A percentile compares a stretch with the other conserved stretches of the same genome.
These are phyloP conservation scores for Chlorops oryzae DNA, from an alignment of 1,140 invertebrate species.

Conservation along the genomic window DNA sequence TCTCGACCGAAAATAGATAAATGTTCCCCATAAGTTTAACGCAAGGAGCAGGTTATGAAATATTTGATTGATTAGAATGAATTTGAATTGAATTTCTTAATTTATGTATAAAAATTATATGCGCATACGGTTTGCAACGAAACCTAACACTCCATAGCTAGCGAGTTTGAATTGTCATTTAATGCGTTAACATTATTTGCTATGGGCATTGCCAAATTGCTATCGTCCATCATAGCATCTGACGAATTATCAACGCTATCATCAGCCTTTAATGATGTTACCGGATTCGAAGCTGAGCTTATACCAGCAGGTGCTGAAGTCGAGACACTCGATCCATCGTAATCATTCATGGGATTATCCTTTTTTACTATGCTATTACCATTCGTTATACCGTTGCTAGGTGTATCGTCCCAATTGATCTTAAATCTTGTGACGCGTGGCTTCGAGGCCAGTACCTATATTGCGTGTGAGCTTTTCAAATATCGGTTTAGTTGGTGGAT, in stretches of 20 bases:
- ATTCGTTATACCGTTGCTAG: conserved; percentile 12
- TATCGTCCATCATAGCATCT: conserved; percentile 33
- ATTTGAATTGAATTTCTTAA: too few species aligned
- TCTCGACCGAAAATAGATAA: too few species aligned
- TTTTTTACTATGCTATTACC: conserved; percentile 11
- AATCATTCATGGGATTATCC: conserved; percentile 18
- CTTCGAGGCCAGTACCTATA: conserved; percentile 87
- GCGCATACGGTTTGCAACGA: too few species aligned
- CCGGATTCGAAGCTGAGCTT: neutral
- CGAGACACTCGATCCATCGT: conserved; percentile 28
- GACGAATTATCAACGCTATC: neutral
- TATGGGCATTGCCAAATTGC: conserved; percentile 38
- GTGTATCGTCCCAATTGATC: conserved; percentile 91
- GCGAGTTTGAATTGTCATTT: conserved; percentile 46
- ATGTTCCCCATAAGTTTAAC: too few species aligned
- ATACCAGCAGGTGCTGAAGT: conserved; percentile 3
- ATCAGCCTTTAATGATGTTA: neutral
- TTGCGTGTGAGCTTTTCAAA: conserved; percentile 94
- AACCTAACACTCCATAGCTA: conserved; percentile 44
- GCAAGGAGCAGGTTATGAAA: too few species aligned
- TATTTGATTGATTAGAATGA: too few species aligned
- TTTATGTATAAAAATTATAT: too few species aligned
- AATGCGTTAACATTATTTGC: conserved; percentile 40
- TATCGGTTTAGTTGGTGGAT: conserved; percentile 83
- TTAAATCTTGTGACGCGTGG: conserved; percentile 94